A percentile compares a stretch with the other conserved stretches of the same genome.
Conservation (phyloP, 2,113 vertebrate species). For the Okapia johnstoni region DNA sequence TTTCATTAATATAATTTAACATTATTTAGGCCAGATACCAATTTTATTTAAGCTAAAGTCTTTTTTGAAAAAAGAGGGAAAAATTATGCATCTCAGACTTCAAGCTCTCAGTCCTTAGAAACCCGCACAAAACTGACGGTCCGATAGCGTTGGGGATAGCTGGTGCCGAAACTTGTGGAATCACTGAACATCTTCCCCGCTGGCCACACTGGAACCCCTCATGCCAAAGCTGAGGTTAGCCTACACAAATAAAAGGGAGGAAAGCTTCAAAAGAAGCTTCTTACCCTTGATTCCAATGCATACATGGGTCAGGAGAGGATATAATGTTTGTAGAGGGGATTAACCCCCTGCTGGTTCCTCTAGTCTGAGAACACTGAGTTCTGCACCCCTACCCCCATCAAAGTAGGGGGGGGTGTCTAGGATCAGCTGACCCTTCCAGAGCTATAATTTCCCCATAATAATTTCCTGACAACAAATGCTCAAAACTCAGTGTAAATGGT, state of each 20-base stretch:
- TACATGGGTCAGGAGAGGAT: slow-evolving; percentile 72
- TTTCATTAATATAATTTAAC: background rate
- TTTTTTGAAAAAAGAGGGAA: background rate
- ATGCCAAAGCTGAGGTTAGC: slow-evolving; percentile 63
- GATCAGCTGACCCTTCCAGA: slow-evolving; percentile 65
- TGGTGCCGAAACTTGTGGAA: background rate
- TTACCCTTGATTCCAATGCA: slow-evolving; percentile 72
- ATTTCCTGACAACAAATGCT: slow-evolving; percentile 68
- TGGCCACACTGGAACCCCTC: slow-evolving; percentile 58
- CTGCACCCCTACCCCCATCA: background rate
- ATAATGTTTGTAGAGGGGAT: slow-evolving; percentile 82
- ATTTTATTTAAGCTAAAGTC: slow-evolving; percentile 41
- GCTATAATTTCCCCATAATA: slow-evolving; percentile 70
- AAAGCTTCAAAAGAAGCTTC: slow-evolving; percentile 77
- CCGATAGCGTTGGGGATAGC: background rate
- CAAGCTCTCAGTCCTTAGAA: background rate
- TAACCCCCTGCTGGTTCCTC: slow-evolving; percentile 73
- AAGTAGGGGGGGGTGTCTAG: background rate
- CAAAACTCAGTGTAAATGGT: slow-evolving; percentile 24
- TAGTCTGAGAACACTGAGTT: slow-evolving; percentile 68
- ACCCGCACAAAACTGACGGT: background rate
- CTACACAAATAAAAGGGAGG: slow-evolving; percentile 45
- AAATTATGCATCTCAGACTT: background rate
- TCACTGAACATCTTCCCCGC: background rate
- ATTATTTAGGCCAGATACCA: background rate